These are phyloP conservation scores for Lontra canadensis DNA, from an alignment of 2,113 vertebrate genomes.

Conservation along the genomic window DNA sequence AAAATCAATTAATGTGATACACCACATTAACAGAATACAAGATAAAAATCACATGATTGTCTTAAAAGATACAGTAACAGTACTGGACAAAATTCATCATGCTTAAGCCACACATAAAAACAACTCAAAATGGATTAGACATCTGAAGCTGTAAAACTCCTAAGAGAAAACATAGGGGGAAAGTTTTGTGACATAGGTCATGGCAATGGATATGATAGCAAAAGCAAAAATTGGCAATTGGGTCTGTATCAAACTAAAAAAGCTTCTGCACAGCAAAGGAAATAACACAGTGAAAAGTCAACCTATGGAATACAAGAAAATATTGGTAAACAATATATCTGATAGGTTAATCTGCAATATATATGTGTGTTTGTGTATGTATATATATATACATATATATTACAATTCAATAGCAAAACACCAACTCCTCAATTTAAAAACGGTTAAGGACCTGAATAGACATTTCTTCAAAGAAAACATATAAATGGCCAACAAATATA, in stretches of 20 bases:
- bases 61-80: not conserved
- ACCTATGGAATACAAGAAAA: not conserved
- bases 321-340: not conserved
- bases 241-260: not conserved
- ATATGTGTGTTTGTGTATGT: not conserved
- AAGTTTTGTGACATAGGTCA: not conserved
- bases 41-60: not conserved
- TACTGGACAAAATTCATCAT: not conserved
- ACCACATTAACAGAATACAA: not conserved
- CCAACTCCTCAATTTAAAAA: not conserved
- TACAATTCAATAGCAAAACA: not conserved
- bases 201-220: not conserved
- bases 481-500: not conserved
- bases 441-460: not conserved
- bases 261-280: not conserved
- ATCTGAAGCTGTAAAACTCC: not conserved
- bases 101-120: not conserved
- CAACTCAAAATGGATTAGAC: not conserved
- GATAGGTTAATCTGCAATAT: not conserved
- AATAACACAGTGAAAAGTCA: not conserved
- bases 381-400: not conserved
- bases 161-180: not conserved
- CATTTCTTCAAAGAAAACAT: not conserved
- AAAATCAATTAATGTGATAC: not conserved
- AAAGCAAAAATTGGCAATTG: not conserved